Base-by-base conservation (phyloP, 2,113 vertebrate species). In the Bothrops jararaca region DNA sequence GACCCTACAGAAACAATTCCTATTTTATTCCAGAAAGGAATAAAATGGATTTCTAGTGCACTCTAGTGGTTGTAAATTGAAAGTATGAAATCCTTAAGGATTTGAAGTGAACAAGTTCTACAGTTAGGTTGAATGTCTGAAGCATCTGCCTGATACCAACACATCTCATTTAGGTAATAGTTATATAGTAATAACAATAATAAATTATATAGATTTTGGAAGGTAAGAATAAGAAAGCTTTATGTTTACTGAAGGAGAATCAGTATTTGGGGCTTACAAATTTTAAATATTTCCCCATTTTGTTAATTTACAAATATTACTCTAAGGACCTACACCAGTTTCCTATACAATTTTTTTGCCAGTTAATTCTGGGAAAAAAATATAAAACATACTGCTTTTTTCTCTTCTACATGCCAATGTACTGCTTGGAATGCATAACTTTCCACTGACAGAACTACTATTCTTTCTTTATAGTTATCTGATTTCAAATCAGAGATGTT, bases 31-130 rank as follows among this genome's bases (percentile, higher is more conserved):
- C 34, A 26, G 23, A 54, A 1, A 24, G 29, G n/a, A 11, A 12
- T 53, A 90, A 96, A 45, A 60, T 93, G 92, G 96, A 88, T 92
- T 95, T 92, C 42, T 96, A 96, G 95, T 95, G 94, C 97, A 92
- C 97, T 96, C 97, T 98, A 94, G 97, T 97, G 98, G 97, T 60
- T 1, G 90, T 89, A 3, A 0, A 15, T 93, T 53, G 24, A 92
- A 39, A 95, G 11, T 95, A 88, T 94, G 93, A 9, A 80, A 39
- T 64, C 53, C 26, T 60, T 52, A 85, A 64, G 42, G 11, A 7
- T 85, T 85, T n/a, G 2, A 69, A 22, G 69, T 12, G 85, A 85
- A 45, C n/a, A n/a, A 50, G 88, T 52, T 20, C 26, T 53, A 64
- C 22, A 80, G 11, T 54, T 85, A n/a, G 18, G 4, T 12, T 26